Conservation (phyloP, 2,113 vertebrate genomes). For the Albula glossodonta region DNA sequence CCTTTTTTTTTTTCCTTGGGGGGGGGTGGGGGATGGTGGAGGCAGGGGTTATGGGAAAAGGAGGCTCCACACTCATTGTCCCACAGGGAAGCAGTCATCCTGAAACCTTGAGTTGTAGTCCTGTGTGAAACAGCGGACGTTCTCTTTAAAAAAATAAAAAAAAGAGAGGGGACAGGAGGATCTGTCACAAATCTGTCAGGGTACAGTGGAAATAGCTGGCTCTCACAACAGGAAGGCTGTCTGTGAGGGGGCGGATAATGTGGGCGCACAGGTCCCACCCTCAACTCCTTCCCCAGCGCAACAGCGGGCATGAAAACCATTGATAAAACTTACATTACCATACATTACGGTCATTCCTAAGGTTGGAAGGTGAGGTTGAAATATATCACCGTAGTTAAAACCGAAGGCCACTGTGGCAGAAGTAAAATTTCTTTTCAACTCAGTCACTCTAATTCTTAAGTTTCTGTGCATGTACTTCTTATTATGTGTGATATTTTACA, state of each 20-base stretch:
- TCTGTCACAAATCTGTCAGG: conserved; percentile 31
- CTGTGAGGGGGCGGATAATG: background rate
- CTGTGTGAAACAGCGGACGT: background rate
- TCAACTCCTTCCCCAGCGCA: background rate
- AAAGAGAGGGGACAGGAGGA: background rate
- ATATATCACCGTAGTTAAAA: too few relatives aligned
- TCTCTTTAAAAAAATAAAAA: background rate
- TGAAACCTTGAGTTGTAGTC: background rate
- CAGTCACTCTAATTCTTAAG: too few relatives aligned
- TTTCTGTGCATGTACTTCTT: too few relatives aligned
- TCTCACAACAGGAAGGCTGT: conserved; percentile 15
- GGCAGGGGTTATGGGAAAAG: background rate
- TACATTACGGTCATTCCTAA: too few relatives aligned
- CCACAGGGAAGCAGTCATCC: background rate
- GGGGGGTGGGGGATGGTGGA: too few relatives aligned
- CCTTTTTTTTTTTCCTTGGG: background rate
- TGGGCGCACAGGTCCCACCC: background rate
- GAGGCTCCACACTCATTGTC: background rate
- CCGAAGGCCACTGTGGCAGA: too few relatives aligned
- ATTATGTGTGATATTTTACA: too few relatives aligned
- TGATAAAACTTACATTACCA: background rate
- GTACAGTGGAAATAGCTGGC: conserved; percentile 14
- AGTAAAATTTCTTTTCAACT: too few relatives aligned
- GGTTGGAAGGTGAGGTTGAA: too few relatives aligned
- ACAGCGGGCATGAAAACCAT: background rate